Base-by-base conservation (phyloP, 2,113 vertebrate species). In the Tiliqua scincoides region DNA sequence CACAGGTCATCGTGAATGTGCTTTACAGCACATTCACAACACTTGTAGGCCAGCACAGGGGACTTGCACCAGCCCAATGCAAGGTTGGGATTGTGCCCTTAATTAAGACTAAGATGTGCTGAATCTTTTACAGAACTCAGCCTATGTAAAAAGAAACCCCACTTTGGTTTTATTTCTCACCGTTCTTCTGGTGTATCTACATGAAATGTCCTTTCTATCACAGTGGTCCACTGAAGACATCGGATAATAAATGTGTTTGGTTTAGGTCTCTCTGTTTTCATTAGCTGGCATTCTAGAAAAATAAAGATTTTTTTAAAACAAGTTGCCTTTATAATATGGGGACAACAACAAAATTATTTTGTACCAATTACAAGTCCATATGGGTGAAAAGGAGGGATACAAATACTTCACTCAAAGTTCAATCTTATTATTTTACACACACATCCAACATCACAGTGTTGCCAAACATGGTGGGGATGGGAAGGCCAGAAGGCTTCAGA, bases 211-310 rank as follows among this genome's bases (percentile, higher is more conserved):
- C 98, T 97, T 95, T 99, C 98, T 93, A 99, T 99, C 91, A 99
- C 98, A 43, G 98, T 99, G 93, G 98, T 99, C 98, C 98, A 99
- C 93, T 99, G 98, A 83, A 99, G 98, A 96, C 98, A 99, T 96
- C 98, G 98, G 91, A 99, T 99, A 95, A 99, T 99, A 95, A 99
- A 99, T 71, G 98, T 99, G 95, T 99, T 99, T 87, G 98, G 98
- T 96, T 99, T 99, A 93, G 98, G 98, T 96, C 98, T 97, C 95
- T 99, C 98, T 89, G 98, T 99, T 97, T 99, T 99, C 98, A 99
- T 99, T 95, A 99, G 95, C 76, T 99, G 98, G 94, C 98, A 99
- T 98, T 99, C 98, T 99, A 93, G 75, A 96, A 88, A 93, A 70
- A 96, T 95, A 96, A 27, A 89, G 10, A 67, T 48, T 25, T 35